Conservation (phyloP, 2,888 invertebrate species). For the Drosophila maculinotata region DNA sequence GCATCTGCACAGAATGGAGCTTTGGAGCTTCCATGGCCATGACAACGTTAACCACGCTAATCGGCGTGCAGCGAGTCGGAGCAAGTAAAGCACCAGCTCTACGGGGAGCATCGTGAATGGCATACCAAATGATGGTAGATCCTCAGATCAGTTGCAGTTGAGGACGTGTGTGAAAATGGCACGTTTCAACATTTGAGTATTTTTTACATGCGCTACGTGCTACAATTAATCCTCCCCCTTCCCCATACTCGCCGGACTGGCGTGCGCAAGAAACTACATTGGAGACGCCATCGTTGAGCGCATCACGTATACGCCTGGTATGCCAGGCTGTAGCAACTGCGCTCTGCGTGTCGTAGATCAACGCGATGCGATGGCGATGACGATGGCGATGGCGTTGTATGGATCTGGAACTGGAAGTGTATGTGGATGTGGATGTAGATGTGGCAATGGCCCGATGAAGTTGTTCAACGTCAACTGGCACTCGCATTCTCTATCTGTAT, state of each 20-base stretch:
- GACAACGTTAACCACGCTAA: constrained; percentile 9
- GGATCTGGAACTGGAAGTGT: constrained; percentile 11
- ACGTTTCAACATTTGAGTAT: constrained; percentile 78
- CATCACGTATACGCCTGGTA: constrained; percentile 78
- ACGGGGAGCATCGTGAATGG: constrained; percentile 45
- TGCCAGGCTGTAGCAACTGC: constrained; percentile 42
- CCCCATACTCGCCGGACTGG: background rate
- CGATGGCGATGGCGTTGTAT: constrained; percentile 26
- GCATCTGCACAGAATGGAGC: constrained; percentile 5
- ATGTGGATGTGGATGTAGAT: constrained; percentile 32
- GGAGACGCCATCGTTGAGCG: constrained; percentile 65
- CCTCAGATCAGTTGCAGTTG: constrained; percentile 57
- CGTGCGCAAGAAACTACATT: constrained; percentile 43
- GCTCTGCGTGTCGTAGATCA: constrained; percentile 73
- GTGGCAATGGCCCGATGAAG: constrained; percentile 72
- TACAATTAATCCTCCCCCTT: constrained; percentile 57
- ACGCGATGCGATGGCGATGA: constrained; percentile 64
- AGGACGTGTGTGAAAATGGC: constrained; percentile 82
- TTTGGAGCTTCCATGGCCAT: constrained; percentile 8
- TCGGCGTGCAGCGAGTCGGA: constrained; percentile 25
- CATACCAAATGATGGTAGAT: constrained; percentile 58
- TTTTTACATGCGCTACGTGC: constrained; percentile 74
- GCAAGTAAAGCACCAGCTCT: constrained; percentile 28
- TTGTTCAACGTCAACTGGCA: constrained; percentile 76
- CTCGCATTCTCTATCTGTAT: constrained; percentile 61